Base-by-base conservation (phyloP, 2,888 invertebrate genomes). In the Cheilosia variabilis region DNA sequence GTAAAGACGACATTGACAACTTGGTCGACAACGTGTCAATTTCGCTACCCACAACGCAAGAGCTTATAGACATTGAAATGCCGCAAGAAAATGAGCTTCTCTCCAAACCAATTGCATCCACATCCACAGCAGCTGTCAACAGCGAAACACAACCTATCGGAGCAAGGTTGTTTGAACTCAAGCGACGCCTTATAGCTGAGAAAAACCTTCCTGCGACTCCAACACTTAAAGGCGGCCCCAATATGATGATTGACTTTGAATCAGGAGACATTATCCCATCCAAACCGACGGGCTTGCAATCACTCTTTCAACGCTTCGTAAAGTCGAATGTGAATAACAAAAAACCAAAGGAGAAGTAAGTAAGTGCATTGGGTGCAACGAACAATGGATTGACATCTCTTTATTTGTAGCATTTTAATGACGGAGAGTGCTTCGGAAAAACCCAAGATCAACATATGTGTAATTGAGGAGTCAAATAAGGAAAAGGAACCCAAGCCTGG, bases 271-370 rank as follows among this genome's bases (percentile, higher is more conserved):
- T 92, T 87, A 88, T 91, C 52, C 81, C 87, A 15, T 79, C 87
- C 22, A 90, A 93, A 83, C 89, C 94, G 5, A 93, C 93, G 55
- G 96, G 95, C 10, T 93, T 97, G 7, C 94, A 94, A 84, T 92
- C 94, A 73, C 93, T 97, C 41, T 94, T 96, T 90, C 94, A 96
- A 88, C 93, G 96, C 87, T 96, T 96, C 90, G 92, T 95, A 45
- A 94, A 95, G 89, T 96, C 97, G 88, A 93, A 95, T 0, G 93
- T 93, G 52, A 94, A 93, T 78, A 94, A 90, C 89, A 92, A 87
- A 92, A 94, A 91, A 91, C 94, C 89, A 93, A 94, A 89, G 92
- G 94, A 87, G 93, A 89, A 88, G 91, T 91, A 66, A 87, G 88
- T 15, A 19, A 19, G 17, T 43, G 13, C 10, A 19, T 9, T 7